Evolutionary conservation across 2,888 invertebrate species (phyloP).

Genomic region (Eilema depressum): DNA sequence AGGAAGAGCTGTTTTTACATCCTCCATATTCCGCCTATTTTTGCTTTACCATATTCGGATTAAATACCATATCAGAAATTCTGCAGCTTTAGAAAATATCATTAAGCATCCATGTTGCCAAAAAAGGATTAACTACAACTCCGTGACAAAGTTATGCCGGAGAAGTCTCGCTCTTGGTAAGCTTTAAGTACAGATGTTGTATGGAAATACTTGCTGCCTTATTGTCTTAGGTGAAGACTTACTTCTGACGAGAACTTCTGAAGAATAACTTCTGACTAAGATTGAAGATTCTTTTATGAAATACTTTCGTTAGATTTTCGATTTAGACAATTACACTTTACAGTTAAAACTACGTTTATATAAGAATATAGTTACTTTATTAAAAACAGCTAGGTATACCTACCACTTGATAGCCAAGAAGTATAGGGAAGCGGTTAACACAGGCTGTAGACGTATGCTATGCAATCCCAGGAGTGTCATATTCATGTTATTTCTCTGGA

Average conservation of each 20-base stretch:
- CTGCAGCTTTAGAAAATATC: neutral
- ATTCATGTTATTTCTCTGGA: no score
- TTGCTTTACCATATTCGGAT: neutral
- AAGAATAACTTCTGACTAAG: neutral
- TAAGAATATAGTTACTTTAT: no score
- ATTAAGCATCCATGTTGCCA: neutral
- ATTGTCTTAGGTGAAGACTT: neutral
- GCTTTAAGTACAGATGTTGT: slow-evolving; percentile 1
- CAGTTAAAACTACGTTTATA: no score
- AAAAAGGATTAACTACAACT: slow-evolving; percentile 1
- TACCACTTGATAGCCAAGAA: no score
- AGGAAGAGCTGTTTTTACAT: no score
- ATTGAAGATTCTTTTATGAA: neutral
- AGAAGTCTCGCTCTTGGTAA: neutral
- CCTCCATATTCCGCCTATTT: neutral
- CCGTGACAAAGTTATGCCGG: neutral
- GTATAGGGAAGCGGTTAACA: no score
- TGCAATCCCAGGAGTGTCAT: no score
- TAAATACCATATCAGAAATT: neutral
- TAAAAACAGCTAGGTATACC: no score
- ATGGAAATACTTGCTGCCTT: neutral
- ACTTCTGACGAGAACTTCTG: no score
- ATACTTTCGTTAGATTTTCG: neutral
- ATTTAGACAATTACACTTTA: no score
- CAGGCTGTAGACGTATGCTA: no score